A percentile compares a stretch with the other conserved stretches of the same genome.
Evolutionary conservation across 2,113 vertebrate genomes (phyloP).

Genomic region (Neolamprologus sp.): DNA sequence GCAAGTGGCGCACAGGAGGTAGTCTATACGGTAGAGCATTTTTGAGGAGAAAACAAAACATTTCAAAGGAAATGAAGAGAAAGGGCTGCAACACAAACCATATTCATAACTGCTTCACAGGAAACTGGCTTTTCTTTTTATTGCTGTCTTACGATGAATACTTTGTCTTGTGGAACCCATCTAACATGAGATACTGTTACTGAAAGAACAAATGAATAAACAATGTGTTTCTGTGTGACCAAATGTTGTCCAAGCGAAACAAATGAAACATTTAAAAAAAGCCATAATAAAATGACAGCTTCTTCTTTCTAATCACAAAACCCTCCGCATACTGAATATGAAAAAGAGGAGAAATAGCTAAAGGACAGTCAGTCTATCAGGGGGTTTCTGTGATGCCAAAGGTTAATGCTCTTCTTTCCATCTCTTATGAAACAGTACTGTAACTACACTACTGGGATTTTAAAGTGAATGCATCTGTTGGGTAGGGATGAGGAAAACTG

Average conservation of each 20-base stretch:
- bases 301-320: not conserved
- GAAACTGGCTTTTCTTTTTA: not conserved
- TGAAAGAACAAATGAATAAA: constrained; percentile 1
- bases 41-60: constrained; percentile 4
- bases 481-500: not conserved
- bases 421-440: not conserved
- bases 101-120: not conserved
- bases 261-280: not conserved
- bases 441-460: not conserved
- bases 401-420: not conserved
- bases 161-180: not conserved
- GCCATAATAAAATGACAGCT: not conserved
- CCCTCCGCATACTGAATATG: not conserved
- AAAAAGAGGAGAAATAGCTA: not conserved
- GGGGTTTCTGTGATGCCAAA: not conserved
- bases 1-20: not conserved
- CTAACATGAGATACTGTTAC: not conserved
- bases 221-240: not conserved
- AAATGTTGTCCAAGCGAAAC: not conserved
- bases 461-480: not conserved
- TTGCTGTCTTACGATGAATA: not conserved
- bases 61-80: constrained; percentile 7
- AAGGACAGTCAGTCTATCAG: not conserved
- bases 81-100: not conserved
- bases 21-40: not conserved